Conservation (phyloP, 2,797 vertebrate genomes). For the Argyrosomus regius region DNA sequence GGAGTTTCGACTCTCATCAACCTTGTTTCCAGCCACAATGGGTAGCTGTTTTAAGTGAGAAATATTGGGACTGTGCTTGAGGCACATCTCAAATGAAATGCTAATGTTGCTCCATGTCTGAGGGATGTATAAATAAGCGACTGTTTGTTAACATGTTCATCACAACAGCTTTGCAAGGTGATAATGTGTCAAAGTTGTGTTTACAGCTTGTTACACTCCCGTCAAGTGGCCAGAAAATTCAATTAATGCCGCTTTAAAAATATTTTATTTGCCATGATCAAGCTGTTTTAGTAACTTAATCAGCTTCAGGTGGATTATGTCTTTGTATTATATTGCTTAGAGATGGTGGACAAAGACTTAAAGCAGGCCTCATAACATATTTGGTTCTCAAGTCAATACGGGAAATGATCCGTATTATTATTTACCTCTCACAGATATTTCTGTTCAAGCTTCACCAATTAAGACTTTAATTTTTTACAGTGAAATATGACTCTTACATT, state of each 20-base stretch:
- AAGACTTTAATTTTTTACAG: background rate
- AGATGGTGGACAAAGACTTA: background rate
- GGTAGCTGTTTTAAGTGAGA: constrained; percentile 32
- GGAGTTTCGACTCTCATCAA: constrained; percentile 11
- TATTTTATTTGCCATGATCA: background rate
- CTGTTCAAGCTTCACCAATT: background rate
- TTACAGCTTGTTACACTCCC: constrained; percentile 7
- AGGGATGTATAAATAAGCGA: constrained; percentile 30
- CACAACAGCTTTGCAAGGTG: constrained; percentile 3
- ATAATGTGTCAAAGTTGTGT: constrained; percentile 23
- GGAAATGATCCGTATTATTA: background rate
- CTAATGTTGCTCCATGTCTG: constrained; percentile 7
- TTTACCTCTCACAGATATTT: constrained; percentile 18
- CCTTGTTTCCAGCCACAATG: constrained; percentile 18
- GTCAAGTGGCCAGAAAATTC: background rate
- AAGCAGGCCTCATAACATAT: background rate
- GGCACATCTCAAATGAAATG: constrained; percentile 24
- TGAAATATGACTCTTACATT: background rate
- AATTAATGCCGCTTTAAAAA: constrained; percentile 14
- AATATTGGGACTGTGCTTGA: constrained; percentile 5
- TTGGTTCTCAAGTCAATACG: background rate
- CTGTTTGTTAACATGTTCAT: constrained; percentile 14
- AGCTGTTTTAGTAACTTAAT: background rate
- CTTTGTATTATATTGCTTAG: background rate
- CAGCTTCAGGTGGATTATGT: background rate